phyloP scores from a whole-genome alignment of 1,140 invertebrate species.

The Anastatus disparis region DNA sequence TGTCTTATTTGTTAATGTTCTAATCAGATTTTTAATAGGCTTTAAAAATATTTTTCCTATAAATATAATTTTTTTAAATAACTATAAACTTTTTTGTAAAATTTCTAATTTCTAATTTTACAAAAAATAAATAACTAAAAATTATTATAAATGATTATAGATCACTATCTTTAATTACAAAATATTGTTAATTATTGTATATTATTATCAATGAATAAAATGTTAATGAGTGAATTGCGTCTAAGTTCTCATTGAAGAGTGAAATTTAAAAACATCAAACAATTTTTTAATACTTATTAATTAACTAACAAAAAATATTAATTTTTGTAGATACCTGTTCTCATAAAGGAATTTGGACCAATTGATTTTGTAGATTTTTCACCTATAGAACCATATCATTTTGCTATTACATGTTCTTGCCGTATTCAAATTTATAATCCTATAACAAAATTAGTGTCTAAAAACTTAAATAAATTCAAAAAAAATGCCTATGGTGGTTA shows the following conservation, averaged over 20 bases:
- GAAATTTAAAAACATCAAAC: neutral
- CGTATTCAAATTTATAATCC: constrained; percentile 93
- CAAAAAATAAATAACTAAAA: neutral
- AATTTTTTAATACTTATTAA: neutral
- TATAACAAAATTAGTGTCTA: constrained; percentile 83
- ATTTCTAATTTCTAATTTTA: neutral
- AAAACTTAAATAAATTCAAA: constrained; percentile 88
- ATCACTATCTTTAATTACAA: no score
- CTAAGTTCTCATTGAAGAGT: no score
- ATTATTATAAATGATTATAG: neutral
- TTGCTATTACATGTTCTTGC: constrained; percentile 91
- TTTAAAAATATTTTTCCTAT: neutral
- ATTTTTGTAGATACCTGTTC: constrained; percentile 67
- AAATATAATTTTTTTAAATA: neutral
- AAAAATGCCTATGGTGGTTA: constrained; percentile 87
- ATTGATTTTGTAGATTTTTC: constrained; percentile 93
- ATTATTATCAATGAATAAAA: no score
- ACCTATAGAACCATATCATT: constrained; percentile 85
- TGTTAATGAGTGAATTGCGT: no score
- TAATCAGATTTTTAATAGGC: neutral
- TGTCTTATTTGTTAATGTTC: constrained; percentile 19
- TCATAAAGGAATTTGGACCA: constrained; percentile 91
- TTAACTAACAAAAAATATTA: neutral
- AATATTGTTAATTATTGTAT: no score
- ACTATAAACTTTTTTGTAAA: neutral